Base-by-base conservation (phyloP, 2,888 invertebrate genomes). In the Syrphus vitripennis region DNA sequence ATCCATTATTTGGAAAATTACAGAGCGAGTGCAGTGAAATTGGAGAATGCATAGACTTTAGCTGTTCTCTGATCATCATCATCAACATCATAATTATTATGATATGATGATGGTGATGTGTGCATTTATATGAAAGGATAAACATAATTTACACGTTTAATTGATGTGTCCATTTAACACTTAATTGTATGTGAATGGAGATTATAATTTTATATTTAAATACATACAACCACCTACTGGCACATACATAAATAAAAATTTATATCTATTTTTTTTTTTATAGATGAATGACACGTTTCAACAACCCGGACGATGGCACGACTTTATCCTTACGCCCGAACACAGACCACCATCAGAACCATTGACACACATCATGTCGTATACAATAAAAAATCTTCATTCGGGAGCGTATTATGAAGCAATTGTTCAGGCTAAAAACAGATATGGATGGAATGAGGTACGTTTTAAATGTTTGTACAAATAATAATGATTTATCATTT, bases 261-360 rank as follows among this genome's bases (percentile, higher is more conserved):
- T 37, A 24, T 37, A 12, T 72, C 59, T 80, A 42, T 50, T 81
- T 24, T 16, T 75, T 84, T 61, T 84, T 87, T 90, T 91, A 2
- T 93, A 95, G 95, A 94, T 95, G 92, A 95, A 95, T 93, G 95
- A 95, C 91, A 94, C 95, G 5, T 95, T 95, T 93, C 95, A 95
- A 90, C 94, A 94, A 90, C 95, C 95, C 0, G 95, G 95, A 1
- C 94, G 95, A 84, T 95, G 95, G 95, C 95, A 95, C 90, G 95
- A 95, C 83, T 92, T 92, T 79, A 92, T 93, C 83, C 90, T 92
- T 40, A 92, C 92, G 59, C 92, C 92, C 19, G 92, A 92, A 79
- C 92, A 92, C 88, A 92, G 92, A 77, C 92, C 91, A 78, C 90
- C 90, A 59, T 91, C 92, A 63, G 92, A 92, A 87, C 92, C 93